Percentiles rank a stretch among this genome's conserved stretches.
Evolutionary conservation across 2,888 invertebrate genomes (phyloP).

Genomic region (Adelphocoris suturalis): DNA sequence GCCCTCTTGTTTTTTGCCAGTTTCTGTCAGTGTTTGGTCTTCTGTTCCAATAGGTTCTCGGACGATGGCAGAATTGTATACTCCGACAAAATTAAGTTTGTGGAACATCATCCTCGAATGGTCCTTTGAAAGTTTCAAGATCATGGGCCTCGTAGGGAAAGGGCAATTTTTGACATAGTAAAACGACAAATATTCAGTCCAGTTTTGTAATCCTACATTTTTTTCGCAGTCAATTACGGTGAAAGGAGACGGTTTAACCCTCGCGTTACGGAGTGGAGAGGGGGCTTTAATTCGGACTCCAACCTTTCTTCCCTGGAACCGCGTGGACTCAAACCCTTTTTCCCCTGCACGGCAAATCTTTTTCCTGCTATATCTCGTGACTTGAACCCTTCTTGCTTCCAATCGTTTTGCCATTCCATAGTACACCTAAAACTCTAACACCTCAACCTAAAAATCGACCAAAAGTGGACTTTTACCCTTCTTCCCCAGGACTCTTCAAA

Average conservation of each 20-base stretch:
- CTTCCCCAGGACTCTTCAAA: not conserved
- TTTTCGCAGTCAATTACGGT: not conserved
- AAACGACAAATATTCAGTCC: not conserved
- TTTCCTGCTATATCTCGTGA: not conserved
- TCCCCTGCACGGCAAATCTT: not conserved
- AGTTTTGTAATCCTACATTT: not conserved
- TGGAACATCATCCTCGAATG: not conserved
- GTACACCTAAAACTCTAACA: not conserved
- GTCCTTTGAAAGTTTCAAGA: conserved; percentile 8
- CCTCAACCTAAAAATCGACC: not conserved
- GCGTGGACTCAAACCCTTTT: conserved; percentile 1
- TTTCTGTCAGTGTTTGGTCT: not conserved
- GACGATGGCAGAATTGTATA: not conserved
- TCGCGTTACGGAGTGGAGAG: not conserved
- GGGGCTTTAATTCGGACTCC: conserved; percentile 1
- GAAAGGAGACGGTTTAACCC: conserved; percentile 11
- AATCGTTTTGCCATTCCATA: not conserved
- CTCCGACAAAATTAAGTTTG: not conserved
- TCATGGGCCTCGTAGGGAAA: not conserved
- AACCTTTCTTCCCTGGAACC: not conserved
- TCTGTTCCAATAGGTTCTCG: not conserved
- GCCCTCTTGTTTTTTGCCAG: not conserved
- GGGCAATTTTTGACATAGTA: not conserved
- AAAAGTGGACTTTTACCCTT: not conserved
- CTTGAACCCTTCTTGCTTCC: not conserved